A percentile compares a stretch with the other conserved stretches of the same genome.
Evolutionary conservation across 1,140 invertebrate genomes (phyloP).

Genomic region (Drosophila arawakana): DNA sequence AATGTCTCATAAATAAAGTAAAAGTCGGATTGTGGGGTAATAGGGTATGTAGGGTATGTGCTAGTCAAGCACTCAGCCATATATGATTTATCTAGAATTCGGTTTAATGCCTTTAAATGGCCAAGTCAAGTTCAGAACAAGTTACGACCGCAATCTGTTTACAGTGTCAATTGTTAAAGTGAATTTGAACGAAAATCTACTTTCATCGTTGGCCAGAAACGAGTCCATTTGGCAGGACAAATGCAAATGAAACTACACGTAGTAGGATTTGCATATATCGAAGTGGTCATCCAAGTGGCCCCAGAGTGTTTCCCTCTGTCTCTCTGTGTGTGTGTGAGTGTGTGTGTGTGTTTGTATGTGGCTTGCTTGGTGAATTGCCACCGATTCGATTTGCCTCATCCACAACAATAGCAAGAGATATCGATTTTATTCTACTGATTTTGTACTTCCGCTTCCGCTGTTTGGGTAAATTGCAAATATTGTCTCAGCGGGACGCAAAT

Average conservation of each 20-base stretch:
- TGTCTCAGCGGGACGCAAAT: conserved; percentile 35
- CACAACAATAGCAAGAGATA: conserved; percentile 52
- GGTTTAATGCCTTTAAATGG: conserved; percentile 39
- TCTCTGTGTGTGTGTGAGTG: conserved; percentile 8
- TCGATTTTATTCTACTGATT: conserved; percentile 61
- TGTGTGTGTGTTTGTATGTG: conserved; percentile 20
- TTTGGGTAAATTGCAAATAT: conserved; percentile 72
- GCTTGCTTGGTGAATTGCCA: conserved; percentile 5
- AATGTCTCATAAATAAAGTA: not conserved
- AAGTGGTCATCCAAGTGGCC: conserved; percentile 41
- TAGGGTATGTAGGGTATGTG: not conserved
- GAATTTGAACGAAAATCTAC: conserved; percentile 72
- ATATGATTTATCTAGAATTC: conserved; percentile 26
- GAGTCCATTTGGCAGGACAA: conserved; percentile 49
- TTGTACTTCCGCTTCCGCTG: conserved; percentile 71
- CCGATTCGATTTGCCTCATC: conserved; percentile 27
- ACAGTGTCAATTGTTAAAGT: conserved; percentile 78
- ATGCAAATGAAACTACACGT: conserved; percentile 68
- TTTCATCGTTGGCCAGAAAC: conserved; percentile 32
- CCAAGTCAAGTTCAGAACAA: conserved; percentile 46
- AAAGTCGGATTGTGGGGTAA: too few species aligned
- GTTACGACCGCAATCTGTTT: conserved; percentile 77
- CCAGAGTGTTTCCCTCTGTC: not conserved
- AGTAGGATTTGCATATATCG: conserved; percentile 67
- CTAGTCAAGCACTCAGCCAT: not conserved